These are phyloP conservation scores for Cantharis lateralis DNA, from an alignment of 2,888 invertebrate genomes.

Conservation along the genomic window DNA sequence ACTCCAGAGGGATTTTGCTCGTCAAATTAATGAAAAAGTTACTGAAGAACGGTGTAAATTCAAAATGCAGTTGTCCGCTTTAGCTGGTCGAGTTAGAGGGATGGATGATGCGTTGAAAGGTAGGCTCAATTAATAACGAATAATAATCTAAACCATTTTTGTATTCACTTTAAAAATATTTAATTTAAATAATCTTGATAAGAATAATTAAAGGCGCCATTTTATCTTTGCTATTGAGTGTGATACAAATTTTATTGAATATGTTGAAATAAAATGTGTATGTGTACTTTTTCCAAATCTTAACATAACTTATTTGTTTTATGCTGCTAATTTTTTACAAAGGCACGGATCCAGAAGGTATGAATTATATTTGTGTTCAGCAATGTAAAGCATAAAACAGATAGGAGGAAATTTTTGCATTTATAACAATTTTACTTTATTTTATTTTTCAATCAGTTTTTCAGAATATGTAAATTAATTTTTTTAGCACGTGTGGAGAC, in stretches of 20 bases:
- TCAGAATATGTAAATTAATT: slow-evolving; percentile 1
- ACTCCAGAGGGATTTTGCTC: slow-evolving; percentile 58
- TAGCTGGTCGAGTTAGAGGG: slow-evolving; percentile 75
- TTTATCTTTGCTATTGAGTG: neutral
- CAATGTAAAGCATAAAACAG: slow-evolving; percentile 30
- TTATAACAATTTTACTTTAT: neutral
- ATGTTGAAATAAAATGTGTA: neutral
- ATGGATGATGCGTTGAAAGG: slow-evolving; percentile 78
- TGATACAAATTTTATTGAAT: neutral
- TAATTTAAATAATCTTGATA: neutral
- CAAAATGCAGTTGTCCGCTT: slow-evolving; percentile 72
- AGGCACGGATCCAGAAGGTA: slow-evolving; percentile 35
- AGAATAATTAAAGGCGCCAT: neutral
- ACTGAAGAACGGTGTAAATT: slow-evolving; percentile 70
- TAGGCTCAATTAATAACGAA: slow-evolving; percentile 50
- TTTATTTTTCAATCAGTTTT: neutral
- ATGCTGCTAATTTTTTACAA: slow-evolving; percentile 29
- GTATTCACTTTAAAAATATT: neutral
- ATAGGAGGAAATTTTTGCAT: slow-evolving; percentile 12
- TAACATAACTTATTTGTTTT: slow-evolving; percentile 36
- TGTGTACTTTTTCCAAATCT: neutral
- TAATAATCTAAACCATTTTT: neutral
- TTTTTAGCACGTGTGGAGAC: slow-evolving; percentile 69
- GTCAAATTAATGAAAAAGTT: slow-evolving; percentile 69
- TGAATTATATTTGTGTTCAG: slow-evolving; percentile 2